Base-by-base conservation (phyloP, 2,888 invertebrate species). In the Xestia sexstrigata region DNA sequence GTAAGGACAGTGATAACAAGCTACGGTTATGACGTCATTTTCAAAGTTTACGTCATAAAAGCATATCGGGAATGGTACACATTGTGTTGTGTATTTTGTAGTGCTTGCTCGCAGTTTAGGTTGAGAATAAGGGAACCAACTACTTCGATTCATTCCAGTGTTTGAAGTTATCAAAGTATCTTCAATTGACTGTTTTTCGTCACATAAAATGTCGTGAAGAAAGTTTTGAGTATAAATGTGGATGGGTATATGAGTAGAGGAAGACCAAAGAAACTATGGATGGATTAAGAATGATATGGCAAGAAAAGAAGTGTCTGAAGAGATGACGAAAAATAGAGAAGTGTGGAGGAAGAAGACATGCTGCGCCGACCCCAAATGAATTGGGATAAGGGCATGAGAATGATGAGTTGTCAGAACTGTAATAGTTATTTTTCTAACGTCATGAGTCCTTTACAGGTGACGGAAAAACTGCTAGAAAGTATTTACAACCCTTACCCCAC, bases 1-100 rank as follows among this genome's bases (percentile, higher is more conserved):
- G 66, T 65, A 74, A 76, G 78, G 72, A 67, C 68, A 66, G 80
- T 81, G 83, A 88, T 89, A 89, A 88, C 80, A 81, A 79, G 78
- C 42, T 68, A 74, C 69, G 35, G 86, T 74, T 83, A 85, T 79
- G 74, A 76, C 71, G 65, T 82, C 74, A 77, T 85, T 77, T 74
- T 66, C 6, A 47, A 85, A 85, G 72, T 79, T 81, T 68, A 79
- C 66, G 86, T 72, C 58, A 74, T 74, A 78, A 82, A 72, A 71
- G 66, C 60, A 67, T 69, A 74, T 63, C 39, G 58, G 71, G 17
- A 20, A 66, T 8, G n/a, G n/a, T 35, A 23, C 45, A 70, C 58
- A 65, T 69, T 68, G 62, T 82, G 30, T 47, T 73, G 47, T 78
- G 26, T 42, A 68, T 74, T 79, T 83, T 30, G 42, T 58, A 45